phyloP scores from a whole-genome alignment of 2,797 vertebrate genomes.

The Bradypodion ventrale region DNA sequence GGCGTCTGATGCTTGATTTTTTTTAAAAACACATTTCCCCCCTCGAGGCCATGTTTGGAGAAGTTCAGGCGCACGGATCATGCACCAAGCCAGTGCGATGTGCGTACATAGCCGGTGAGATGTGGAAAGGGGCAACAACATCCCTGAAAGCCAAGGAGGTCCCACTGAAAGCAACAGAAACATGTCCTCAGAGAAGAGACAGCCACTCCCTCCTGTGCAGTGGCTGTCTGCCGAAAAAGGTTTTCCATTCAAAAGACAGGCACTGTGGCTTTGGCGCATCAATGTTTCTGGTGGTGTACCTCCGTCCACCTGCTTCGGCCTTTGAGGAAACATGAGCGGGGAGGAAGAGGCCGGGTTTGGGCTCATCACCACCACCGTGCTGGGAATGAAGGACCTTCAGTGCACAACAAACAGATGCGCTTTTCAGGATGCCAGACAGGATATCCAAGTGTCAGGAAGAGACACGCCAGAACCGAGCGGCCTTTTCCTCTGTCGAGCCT shows the following conservation, averaged over 20 bases:
- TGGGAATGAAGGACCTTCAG: neutral
- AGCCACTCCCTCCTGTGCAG: no score
- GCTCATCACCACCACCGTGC: neutral
- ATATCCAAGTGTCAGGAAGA: slow-evolving; percentile 21
- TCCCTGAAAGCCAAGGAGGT: neutral
- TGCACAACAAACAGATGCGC: neutral
- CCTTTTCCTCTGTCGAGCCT: slow-evolving; percentile 4
- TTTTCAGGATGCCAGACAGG: neutral
- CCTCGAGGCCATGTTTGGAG: no score
- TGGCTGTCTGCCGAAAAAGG: neutral
- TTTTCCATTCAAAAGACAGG: neutral
- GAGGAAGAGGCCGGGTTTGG: neutral
- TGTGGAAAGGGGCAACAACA: no score
- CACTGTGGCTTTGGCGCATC: neutral
- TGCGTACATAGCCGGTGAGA: neutral
- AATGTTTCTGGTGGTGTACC: neutral
- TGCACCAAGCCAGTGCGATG: no score
- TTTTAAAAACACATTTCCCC: no score
- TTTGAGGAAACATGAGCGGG: neutral
- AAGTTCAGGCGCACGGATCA: neutral
- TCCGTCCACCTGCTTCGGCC: neutral
- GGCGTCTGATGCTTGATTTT: no score
- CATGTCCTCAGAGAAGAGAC: neutral
- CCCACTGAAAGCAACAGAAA: neutral
- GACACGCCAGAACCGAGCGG: neutral